Evolutionary conservation across 2,113 vertebrate species (phyloP).

Genomic region (Cyanocitta stelleri): DNA sequence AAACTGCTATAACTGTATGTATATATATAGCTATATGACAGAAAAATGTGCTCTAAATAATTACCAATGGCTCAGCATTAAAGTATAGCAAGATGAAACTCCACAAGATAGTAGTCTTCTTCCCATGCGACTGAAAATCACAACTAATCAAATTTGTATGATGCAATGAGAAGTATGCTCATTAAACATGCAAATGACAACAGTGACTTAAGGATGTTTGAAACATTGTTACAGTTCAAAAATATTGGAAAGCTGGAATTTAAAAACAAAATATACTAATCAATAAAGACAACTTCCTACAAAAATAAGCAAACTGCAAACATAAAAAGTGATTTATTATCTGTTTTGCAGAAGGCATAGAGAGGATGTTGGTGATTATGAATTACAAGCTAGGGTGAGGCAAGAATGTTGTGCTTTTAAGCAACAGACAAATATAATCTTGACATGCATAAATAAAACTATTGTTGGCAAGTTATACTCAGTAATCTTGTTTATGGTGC

Average conservation of each 20-base stretch:
- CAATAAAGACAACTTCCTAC: neutral
- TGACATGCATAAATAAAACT: neutral
- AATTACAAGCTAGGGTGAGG: neutral
- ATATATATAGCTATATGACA: neutral
- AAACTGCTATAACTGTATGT: neutral
- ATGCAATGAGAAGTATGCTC: neutral
- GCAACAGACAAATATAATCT: neutral
- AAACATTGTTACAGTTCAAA: neutral
- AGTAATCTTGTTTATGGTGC: neutral
- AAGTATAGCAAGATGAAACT: neutral
- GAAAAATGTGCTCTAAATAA: neutral
- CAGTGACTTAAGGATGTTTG: neutral
- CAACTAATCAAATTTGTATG: neutral
- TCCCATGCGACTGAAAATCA: neutral
- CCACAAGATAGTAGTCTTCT: neutral
- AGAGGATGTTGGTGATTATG: neutral
- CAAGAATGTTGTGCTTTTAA: neutral
- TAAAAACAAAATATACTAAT: neutral
- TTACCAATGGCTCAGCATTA: neutral
- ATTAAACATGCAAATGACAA: neutral
- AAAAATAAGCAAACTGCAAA: neutral
- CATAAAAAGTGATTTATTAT: neutral
- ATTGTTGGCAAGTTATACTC: neutral
- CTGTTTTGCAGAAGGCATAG: neutral
- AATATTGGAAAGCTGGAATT: neutral